phyloP scores from a whole-genome alignment of 2,888 invertebrate genomes.

The Agonopterix heracliana region DNA sequence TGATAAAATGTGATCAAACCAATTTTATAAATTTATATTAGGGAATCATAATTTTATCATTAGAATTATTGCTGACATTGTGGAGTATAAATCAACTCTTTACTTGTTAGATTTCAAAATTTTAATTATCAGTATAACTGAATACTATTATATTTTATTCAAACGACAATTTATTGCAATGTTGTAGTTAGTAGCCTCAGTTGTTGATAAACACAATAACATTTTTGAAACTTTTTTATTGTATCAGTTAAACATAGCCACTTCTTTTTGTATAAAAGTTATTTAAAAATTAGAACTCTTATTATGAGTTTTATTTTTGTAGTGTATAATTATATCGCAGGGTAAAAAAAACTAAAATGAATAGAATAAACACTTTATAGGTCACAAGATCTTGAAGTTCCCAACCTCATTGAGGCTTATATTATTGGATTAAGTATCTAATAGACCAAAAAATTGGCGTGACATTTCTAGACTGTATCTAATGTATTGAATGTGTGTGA shows the following conservation, averaged over 20 bases:
- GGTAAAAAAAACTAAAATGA: too few species aligned
- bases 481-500: neutral
- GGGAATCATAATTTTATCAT: conserved; percentile 11
- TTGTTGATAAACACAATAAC: neutral
- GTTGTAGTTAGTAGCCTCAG: neutral
- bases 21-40: conserved; percentile 21
- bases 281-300: neutral
- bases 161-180: conserved; percentile 6
- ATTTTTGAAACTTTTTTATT: neutral
- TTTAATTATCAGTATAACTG: conserved; percentile 19
- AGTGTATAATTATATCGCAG: too few species aligned
- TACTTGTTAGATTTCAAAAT: conserved; percentile 13
- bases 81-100: conserved; percentile 6
- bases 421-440: too few species aligned
- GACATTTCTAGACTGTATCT: too few species aligned
- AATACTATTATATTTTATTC: conserved; percentile 5
- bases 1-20: conserved; percentile 21
- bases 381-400: too few species aligned
- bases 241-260: too few species aligned
- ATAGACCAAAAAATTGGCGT: too few species aligned
- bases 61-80: conserved; percentile 5
- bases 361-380: too few species aligned
- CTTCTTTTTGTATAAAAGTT: neutral
- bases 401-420: too few species aligned
- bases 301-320: neutral